A percentile compares a stretch with the other conserved stretches of the same genome.
These are phyloP conservation scores for Phalera bucephala DNA, from an alignment of 2,888 invertebrate genomes.

Conservation along the genomic window DNA sequence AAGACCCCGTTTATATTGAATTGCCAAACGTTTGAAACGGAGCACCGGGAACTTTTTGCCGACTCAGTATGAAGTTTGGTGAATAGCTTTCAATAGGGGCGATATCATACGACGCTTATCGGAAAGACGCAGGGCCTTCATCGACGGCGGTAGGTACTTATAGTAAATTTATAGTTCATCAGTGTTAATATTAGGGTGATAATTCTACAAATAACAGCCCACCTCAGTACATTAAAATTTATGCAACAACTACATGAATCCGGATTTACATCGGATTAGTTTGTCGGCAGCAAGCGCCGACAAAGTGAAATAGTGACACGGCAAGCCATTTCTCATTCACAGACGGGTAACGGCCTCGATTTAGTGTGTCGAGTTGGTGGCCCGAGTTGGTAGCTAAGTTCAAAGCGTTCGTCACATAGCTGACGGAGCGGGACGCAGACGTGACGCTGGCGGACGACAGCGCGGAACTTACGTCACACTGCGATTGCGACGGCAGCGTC, in stretches of 20 bases:
- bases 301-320: slow-evolving; percentile 1
- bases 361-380: not conserved
- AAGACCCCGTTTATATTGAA: slow-evolving; percentile 29
- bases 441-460: no score
- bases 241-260: not conserved
- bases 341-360: not conserved
- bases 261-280: not conserved
- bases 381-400: no score
- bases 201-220: no score
- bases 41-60: slow-evolving; percentile 24
- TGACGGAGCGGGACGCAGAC: no score
- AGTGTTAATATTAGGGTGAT: no score
- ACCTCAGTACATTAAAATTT: slow-evolving; percentile 1
- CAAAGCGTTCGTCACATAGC: no score
- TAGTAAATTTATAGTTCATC: no score
- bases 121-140: not conserved
- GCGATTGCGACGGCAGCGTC: no score
- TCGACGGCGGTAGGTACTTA: no score
- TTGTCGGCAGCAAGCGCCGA: not conserved
- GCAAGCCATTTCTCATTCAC: slow-evolving; percentile 1
- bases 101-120: slow-evolving; percentile 16
- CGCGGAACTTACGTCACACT: no score
- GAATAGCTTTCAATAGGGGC: slow-evolving; percentile 18
- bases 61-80: slow-evolving; percentile 24
- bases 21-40: slow-evolving; percentile 19